Percentiles rank a stretch among this genome's conserved stretches.
Conservation (phyloP, 2,888 invertebrate species). For the Microplitis manilae region DNA sequence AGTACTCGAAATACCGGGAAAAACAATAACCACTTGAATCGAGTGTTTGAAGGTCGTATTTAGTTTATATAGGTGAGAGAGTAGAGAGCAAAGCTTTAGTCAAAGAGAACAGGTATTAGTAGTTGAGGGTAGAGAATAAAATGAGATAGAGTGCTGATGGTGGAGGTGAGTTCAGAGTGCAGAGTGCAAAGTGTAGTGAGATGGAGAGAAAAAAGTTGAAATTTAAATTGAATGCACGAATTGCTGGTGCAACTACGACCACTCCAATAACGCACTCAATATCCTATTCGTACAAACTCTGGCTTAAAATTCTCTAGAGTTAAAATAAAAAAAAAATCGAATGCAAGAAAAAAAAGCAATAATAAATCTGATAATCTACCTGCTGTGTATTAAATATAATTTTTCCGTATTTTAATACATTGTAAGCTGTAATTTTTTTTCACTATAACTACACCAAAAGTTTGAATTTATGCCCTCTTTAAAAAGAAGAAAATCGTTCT, state of each 20-base stretch:
- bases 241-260: constrained; percentile 19
- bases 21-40: constrained; percentile 27
- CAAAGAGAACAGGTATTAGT: constrained; percentile 1
- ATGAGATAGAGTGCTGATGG: background rate
- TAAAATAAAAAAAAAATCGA: constrained; percentile 10
- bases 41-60: constrained; percentile 17
- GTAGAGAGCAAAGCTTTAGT: background rate
- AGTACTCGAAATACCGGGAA: background rate
- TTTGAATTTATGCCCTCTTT: no score
- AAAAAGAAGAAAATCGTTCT: no score
- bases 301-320: constrained; percentile 24
- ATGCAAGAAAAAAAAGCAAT: no score
- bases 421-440: background rate
- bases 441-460: background rate
- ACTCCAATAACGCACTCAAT: constrained; percentile 32
- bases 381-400: no score
- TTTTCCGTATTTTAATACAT: no score
- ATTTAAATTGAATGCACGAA: constrained; percentile 35
- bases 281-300: constrained; percentile 12
- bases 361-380: no score
- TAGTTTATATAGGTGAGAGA: background rate
- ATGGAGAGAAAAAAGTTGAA: constrained; percentile 13
- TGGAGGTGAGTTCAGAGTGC: background rate
- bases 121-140: background rate
- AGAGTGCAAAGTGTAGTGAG: background rate